Base-by-base conservation (phyloP, 2,113 vertebrate genomes). In the Athene noctua region DNA sequence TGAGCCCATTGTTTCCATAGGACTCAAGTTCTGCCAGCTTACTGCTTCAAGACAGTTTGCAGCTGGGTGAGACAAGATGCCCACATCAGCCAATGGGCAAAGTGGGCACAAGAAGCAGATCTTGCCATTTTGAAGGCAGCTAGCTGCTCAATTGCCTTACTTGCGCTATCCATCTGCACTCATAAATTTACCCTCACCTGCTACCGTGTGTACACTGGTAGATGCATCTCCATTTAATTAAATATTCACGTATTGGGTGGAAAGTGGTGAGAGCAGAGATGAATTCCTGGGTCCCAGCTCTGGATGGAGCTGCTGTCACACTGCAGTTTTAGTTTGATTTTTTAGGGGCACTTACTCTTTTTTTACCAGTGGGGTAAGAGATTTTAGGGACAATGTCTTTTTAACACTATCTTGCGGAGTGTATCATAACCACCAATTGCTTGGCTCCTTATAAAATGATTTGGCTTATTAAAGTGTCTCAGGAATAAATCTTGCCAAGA, bases 161-260 rank as follows among this genome's bases (percentile, higher is more conserved):
- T 22, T 49, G 8, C 0, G 0, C 12, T 51, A 20, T 51, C 27
- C 14, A 7, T 7, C 17, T 62, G 10, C 23, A 32, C 7, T 22
- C 3, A 0, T 5, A 26, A 2, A 3, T 61, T 72, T 61, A 26
- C 20, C 16, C 5, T 3, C 1, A 54, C 11, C 18, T 2, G 2
- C 13, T 61, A 2, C 13, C 47, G 4, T 19, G 10, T 9, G 5
- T 36, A 38, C 13, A 4, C 16, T 62, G 9, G 6, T 14, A 25
- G 42, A 46, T 38, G 12, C 9, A 27, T 19, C 10, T 23, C 14
- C 7, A 10, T 51, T 58, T 49, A 47, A 55, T 29, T 32, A 78
- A 67, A 5, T 59, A 1, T 59, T 75, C 23, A 26, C 1, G 2
- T n/a, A 30, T 9, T 75, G n/a, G 2, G 4, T 61, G 15, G 34